Base-by-base conservation (phyloP, 2,113 vertebrate species). In the Pleuronectes platessa region DNA sequence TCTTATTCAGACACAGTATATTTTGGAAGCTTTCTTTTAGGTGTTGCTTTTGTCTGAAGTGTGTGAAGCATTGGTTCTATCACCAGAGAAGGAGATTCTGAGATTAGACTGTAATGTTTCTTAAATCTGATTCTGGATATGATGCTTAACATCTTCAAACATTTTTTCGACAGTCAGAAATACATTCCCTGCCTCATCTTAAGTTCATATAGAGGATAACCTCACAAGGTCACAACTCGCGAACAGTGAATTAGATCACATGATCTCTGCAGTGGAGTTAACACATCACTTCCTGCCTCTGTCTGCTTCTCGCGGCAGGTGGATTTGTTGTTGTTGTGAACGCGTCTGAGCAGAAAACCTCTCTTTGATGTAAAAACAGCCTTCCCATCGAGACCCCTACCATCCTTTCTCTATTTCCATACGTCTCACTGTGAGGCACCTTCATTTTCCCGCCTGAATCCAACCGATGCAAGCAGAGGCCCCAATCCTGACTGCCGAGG, bases 361-460 rank as follows among this genome's bases (percentile, higher is more conserved):
- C 10, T 31, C 5, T 31, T 31, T 31, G 5, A 74, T 51, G 27
- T n/a, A 45, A 4, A 13, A 45, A 58, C 4, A 66, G n/a, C 26
- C n/a, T 21, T 72, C 55, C 61, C 20, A 27, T 64, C 23, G 24
- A 24, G 1, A 3, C 5, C 15, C 6, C 14, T 5, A n/a, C 65
- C 37, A 14, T 31, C 37, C 7, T 7, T 42, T 74, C 60, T 63
- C 58, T 49, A 61, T 58, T 83, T 64, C 62, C 55, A 45, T 61
- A 67, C 58, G 26, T 75, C 20, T 61, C 55, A 40, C 51, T 68
- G 35, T 45, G 67, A 74, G 24, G 23, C 47, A 69, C 31, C 59
- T 68, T 83, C 49, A 75, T 74, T 83, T 84, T 82, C 74, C 84
- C 67, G 35, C 78, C 71, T 7, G 81, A 83, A 83, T 90, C 83